phyloP scores from a whole-genome alignment of 1,140 invertebrate species.

The Drosophila bifasciata region DNA sequence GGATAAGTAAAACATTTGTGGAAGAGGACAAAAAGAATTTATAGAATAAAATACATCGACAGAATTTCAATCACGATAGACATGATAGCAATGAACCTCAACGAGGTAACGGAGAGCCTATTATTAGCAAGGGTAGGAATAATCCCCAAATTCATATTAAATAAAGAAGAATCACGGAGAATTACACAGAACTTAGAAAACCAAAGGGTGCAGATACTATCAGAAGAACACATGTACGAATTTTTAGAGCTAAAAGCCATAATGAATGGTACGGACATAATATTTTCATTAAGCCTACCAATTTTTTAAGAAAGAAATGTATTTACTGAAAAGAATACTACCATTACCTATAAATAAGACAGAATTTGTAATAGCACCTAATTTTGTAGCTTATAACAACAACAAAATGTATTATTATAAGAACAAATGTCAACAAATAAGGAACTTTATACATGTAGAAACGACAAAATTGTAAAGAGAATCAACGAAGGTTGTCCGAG shows the following conservation, averaged over 20 bases:
- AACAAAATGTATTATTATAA: conserved; percentile 2
- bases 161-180: not conserved
- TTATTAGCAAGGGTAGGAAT: not conserved
- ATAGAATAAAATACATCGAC: not conserved
- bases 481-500: not conserved
- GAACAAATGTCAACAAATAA: not conserved
- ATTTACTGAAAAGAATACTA: not conserved
- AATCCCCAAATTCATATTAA: not conserved
- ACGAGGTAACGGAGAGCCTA: not conserved
- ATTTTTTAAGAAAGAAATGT: not conserved
- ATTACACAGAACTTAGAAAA: not conserved
- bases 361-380: conserved; percentile 3
- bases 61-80: conserved; percentile 1
- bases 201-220: not conserved
- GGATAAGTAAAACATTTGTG: conserved; percentile 3
- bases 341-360: not conserved
- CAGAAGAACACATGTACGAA: not conserved
- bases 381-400: not conserved
- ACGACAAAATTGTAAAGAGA: not conserved
- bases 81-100: not conserved
- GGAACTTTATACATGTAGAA: conserved; percentile 2
- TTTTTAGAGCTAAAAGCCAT: not conserved
- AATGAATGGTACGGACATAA: not conserved
- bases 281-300: too few relatives aligned
- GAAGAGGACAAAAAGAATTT: not conserved